Conservation (phyloP, 2,888 invertebrate genomes). For the Andrena fulva region DNA sequence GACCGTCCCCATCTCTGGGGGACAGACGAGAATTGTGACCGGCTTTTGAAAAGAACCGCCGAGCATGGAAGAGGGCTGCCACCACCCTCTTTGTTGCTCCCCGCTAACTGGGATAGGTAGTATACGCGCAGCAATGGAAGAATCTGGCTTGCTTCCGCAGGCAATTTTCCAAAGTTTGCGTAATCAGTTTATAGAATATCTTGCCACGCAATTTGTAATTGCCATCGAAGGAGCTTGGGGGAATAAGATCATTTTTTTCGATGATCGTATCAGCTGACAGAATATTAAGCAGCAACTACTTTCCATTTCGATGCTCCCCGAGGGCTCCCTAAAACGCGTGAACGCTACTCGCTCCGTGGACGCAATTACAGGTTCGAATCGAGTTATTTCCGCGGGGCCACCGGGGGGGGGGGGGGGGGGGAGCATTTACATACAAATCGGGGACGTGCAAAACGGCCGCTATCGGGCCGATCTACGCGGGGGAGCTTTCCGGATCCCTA, state of each 20-base stretch:
- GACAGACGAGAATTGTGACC: slow-evolving; percentile 49
- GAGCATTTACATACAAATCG: slow-evolving; percentile 71
- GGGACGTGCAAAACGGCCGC: slow-evolving; percentile 56
- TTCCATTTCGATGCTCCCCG: background rate
- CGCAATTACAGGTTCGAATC: slow-evolving; percentile 67
- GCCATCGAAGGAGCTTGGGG: no score
- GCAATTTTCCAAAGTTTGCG: no score
- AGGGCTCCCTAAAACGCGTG: background rate
- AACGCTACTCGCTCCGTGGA: slow-evolving; percentile 5
- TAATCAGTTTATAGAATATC: no score
- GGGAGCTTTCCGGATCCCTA: slow-evolving; percentile 36
- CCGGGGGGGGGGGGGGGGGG: no score
- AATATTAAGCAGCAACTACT: background rate
- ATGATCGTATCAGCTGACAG: background rate
- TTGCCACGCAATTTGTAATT: no score
- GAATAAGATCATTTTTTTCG: background rate
- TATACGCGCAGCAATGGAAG: background rate
- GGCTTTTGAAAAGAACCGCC: slow-evolving; percentile 44
- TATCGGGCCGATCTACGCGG: slow-evolving; percentile 46
- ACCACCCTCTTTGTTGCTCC: slow-evolving; percentile 3
- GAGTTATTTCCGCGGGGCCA: slow-evolving; percentile 69
- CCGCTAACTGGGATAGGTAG: background rate
- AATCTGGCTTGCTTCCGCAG: no score
- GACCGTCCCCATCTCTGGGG: background rate
- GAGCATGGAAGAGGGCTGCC: slow-evolving; percentile 14